Percentiles rank a stretch among this genome's conserved stretches.
These are phyloP conservation scores for Agriopis marginaria DNA, from an alignment of 2,888 invertebrate species.

Conservation along the genomic window DNA sequence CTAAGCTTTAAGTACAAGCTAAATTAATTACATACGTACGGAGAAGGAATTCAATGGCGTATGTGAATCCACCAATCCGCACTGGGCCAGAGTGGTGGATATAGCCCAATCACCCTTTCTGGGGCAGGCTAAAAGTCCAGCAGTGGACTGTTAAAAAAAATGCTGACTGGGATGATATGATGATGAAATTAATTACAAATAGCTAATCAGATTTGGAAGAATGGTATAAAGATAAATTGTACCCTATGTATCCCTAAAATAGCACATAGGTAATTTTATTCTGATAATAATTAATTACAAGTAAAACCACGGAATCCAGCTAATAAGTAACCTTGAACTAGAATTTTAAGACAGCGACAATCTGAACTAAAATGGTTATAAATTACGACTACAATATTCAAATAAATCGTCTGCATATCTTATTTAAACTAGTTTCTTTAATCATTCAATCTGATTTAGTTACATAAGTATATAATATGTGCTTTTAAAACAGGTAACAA, in stretches of 20 bases:
- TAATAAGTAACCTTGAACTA: constrained; percentile 1
- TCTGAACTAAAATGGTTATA: background rate
- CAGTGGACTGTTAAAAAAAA: too few relatives aligned
- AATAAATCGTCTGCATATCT: constrained; percentile 1
- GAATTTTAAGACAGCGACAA: background rate
- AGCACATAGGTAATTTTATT: background rate
- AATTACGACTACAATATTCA: constrained; percentile 4
- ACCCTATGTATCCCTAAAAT: too few relatives aligned
- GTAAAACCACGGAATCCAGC: background rate
- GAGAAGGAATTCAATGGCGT: too few relatives aligned
- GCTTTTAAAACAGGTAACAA: background rate
- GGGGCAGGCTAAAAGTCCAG: too few relatives aligned
- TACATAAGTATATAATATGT: background rate
- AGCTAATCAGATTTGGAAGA: background rate
- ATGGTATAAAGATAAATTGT: background rate
- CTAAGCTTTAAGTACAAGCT: background rate
- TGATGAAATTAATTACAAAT: background rate
- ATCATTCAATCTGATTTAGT: too few relatives aligned
- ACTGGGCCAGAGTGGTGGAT: too few relatives aligned
- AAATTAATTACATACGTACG: background rate
- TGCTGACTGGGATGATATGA: too few relatives aligned
- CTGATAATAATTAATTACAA: background rate
- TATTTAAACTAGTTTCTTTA: background rate
- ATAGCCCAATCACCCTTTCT: too few relatives aligned
- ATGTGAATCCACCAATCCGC: too few relatives aligned